These are phyloP conservation scores for Graphium colonna DNA, from an alignment of 2,888 invertebrate genomes.

Conservation along the genomic window DNA sequence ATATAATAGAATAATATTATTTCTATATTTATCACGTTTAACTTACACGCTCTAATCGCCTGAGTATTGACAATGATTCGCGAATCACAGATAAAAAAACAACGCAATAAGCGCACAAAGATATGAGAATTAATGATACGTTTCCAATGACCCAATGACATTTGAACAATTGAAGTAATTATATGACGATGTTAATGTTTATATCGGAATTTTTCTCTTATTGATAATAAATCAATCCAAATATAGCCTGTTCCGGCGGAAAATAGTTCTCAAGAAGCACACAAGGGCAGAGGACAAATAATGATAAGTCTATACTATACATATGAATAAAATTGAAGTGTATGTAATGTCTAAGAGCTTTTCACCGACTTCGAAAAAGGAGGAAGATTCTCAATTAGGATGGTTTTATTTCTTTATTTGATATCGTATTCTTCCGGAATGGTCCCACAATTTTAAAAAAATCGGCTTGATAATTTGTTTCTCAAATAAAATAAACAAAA, in stretches of 20 bases:
- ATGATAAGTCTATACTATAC: background rate
- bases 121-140: slow-evolving; percentile 3
- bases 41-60: background rate
- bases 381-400: too few relatives aligned
- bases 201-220: slow-evolving; percentile 30
- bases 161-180: slow-evolving; percentile 7
- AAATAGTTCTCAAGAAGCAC: slow-evolving; percentile 9
- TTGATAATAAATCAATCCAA: slow-evolving; percentile 23
- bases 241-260: slow-evolving; percentile 18
- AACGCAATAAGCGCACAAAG: slow-evolving; percentile 3
- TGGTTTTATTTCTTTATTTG: background rate
- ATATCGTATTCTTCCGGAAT: too few relatives aligned
- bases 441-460: too few relatives aligned
- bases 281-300: slow-evolving; percentile 15
- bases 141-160: slow-evolving; percentile 21
- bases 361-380: too few relatives aligned
- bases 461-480: too few relatives aligned
- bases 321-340: too few relatives aligned
- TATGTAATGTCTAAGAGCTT: too few relatives aligned
- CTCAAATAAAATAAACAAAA: too few relatives aligned
- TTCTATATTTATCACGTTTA: too few relatives aligned
- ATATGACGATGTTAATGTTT: slow-evolving; percentile 1
- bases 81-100: slow-evolving; percentile 10
- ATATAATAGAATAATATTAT: too few relatives aligned
- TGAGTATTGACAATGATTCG: slow-evolving; percentile 8